Percentiles rank a stretch among this genome's conserved stretches.
Conservation (phyloP, 2,113 vertebrate genomes). For the Pedetes capensis region DNA sequence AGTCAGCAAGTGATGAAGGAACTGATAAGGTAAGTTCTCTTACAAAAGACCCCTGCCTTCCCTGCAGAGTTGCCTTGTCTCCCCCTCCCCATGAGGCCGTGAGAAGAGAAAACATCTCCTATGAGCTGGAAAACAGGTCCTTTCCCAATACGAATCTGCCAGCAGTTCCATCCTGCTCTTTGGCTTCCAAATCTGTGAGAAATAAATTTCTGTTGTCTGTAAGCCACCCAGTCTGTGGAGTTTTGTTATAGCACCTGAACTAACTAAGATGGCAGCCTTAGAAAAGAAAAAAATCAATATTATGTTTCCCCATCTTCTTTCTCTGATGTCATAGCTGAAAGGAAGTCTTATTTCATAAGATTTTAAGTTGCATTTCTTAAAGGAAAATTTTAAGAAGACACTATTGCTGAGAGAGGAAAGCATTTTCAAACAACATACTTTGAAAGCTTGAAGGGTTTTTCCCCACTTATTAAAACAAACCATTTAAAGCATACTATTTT, state of each 20-base stretch:
- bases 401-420: not conserved
- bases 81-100: accelerated
- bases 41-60: not conserved
- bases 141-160: not conserved
- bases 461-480: not conserved
- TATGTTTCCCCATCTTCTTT: not conserved
- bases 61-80: not conserved
- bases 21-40: not conserved
- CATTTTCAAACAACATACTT: conserved; percentile 39
- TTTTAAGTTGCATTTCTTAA: conserved; percentile 9
- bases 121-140: too few species aligned
- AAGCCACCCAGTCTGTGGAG: not conserved
- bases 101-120: not conserved
- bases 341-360: conserved; percentile 1
- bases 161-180: not conserved
- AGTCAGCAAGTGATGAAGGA: not conserved
- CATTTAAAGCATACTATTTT: conserved; percentile 37
- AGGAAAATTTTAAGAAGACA: conserved; percentile 7
- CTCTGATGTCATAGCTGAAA: not conserved
- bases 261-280: not conserved
- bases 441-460: not conserved
- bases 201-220: not conserved
- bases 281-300: conserved; percentile 29
- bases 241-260: not conserved
- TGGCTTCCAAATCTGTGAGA: too few species aligned